Conservation (phyloP, 1,140 invertebrate genomes). For the Zaprionus africanus region DNA sequence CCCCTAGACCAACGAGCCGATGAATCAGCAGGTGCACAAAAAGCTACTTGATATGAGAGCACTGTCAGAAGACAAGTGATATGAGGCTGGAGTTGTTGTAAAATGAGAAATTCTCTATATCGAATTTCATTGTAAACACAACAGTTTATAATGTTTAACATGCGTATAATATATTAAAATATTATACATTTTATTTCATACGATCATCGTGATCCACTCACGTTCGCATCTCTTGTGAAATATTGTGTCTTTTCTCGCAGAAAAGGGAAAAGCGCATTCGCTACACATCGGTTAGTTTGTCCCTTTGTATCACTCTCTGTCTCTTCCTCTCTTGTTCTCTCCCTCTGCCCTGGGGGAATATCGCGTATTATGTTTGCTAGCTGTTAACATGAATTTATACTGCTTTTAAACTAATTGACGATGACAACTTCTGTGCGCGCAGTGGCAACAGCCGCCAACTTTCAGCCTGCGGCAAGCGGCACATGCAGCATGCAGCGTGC, state of each 20-base stretch:
- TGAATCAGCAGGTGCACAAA: background rate
- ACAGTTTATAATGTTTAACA: no score
- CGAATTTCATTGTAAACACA: no score
- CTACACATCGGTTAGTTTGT: slow-evolving; percentile 19
- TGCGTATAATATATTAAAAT: no score
- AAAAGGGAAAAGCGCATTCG: slow-evolving; percentile 62
- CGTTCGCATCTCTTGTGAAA: slow-evolving; percentile 8
- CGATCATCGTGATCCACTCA: background rate
- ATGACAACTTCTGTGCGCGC: slow-evolving; percentile 65
- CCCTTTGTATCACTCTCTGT: slow-evolving; percentile 1
- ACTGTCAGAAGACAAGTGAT: background rate
- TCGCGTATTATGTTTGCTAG: slow-evolving; percentile 60
- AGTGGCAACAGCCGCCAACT: slow-evolving; percentile 13
- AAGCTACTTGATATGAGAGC: slow-evolving; percentile 2
- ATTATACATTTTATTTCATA: background rate
- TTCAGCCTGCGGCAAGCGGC: slow-evolving; percentile 1
- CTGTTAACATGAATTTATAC: slow-evolving; percentile 77
- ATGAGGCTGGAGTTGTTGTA: no score
- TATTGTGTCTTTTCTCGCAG: background rate
- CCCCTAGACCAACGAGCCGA: slow-evolving; percentile 87
- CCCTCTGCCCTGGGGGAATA: slow-evolving; percentile 39
- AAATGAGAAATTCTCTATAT: no score
- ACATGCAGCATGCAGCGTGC: slow-evolving; percentile 6
- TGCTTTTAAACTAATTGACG: slow-evolving; percentile 74
- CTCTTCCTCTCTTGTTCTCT: background rate